Conservation (phyloP, 2,113 vertebrate genomes). For the Trachemys scripta region DNA sequence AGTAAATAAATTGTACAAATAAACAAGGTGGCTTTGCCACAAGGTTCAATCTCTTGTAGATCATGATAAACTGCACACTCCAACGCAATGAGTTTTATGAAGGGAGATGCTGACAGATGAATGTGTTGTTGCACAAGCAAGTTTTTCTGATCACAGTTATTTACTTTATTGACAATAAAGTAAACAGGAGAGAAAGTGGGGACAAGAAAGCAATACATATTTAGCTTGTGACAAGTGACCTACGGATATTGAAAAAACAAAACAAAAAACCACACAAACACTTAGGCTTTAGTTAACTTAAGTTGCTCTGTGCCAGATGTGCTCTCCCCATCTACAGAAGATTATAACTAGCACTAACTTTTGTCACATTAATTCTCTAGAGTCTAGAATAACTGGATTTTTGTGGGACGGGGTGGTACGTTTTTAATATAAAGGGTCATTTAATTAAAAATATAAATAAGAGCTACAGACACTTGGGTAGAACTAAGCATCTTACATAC, state of each 20-base stretch:
- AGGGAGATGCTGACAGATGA: conserved; percentile 36
- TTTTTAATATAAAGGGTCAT: neutral
- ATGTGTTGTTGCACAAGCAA: conserved; percentile 14
- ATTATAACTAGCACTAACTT: neutral
- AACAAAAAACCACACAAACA: neutral
- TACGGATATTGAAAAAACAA: neutral
- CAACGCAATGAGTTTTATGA: neutral
- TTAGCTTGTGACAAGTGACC: neutral
- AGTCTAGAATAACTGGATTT: neutral
- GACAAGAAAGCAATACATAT: neutral
- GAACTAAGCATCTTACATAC: neutral
- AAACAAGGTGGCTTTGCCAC: neutral
- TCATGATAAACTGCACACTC: neutral
- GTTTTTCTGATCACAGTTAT: neutral
- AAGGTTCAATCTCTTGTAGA: accelerated
- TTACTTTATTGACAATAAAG: accelerated
- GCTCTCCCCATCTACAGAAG: neutral
- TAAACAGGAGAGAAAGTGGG: neutral
- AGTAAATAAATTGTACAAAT: conserved; percentile 28
- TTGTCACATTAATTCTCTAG: neutral
- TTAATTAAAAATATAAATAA: neutral
- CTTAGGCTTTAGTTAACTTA: neutral
- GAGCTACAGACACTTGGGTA: neutral
- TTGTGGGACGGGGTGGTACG: neutral
- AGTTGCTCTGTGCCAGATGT: neutral